A percentile compares a stretch with the other conserved stretches of the same genome.
Conservation (phyloP, 1,140 invertebrate genomes). For the Ceratosolen fusciceps region DNA sequence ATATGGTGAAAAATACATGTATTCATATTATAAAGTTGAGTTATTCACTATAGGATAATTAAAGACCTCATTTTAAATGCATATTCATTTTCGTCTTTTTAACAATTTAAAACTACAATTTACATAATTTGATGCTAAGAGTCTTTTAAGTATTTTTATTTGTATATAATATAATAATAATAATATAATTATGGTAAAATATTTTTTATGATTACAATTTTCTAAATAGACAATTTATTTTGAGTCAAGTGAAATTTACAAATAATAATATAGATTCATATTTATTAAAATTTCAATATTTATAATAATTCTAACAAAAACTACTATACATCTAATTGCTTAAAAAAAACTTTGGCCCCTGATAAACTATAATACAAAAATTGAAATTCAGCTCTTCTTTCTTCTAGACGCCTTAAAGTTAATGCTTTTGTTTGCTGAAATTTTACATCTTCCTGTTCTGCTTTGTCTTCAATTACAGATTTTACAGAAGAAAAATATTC, state of each 20-base stretch:
- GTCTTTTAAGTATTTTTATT: conserved; percentile 36
- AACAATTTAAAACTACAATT: too few species aligned
- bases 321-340: conserved; percentile 65
- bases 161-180: conserved; percentile 27
- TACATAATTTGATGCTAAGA: conserved; percentile 39
- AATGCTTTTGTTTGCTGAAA: conserved; percentile 94
- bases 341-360: conserved; percentile 95
- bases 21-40: conserved; percentile 48
- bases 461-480: conserved; percentile 59
- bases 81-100: too few species aligned
- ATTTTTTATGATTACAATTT: conserved; percentile 20
- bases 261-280: conserved; percentile 44
- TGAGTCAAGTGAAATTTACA: not conserved
- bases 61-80: not conserved
- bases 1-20: conserved; percentile 31
- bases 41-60: conserved; percentile 27
- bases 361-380: conserved; percentile 92
- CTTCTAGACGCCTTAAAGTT: conserved; percentile 88
- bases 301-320: conserved; percentile 11
- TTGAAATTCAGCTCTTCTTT: conserved; percentile 90
- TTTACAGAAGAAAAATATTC: conserved; percentile 77
- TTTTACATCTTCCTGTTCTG: conserved; percentile 81
- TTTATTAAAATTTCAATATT: not conserved
- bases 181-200: conserved; percentile 26
- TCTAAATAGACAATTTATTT: not conserved